A percentile compares a stretch with the other conserved stretches of the same genome.
Conservation (phyloP, 2,113 vertebrate species). For the Bufo bufo region DNA sequence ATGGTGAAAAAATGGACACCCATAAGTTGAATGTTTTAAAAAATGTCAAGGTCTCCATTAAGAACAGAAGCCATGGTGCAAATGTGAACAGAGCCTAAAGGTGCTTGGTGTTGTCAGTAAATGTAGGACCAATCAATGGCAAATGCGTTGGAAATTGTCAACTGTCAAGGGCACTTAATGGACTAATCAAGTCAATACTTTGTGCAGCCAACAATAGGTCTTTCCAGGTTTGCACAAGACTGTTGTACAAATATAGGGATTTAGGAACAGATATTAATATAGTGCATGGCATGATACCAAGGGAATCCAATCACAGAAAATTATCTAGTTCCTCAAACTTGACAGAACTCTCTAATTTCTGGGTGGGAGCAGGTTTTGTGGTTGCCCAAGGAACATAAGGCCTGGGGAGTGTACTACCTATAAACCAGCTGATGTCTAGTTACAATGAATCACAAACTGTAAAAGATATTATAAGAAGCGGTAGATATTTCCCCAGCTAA, state of each 20-base stretch:
- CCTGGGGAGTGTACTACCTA: neutral
- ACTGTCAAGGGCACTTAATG: neutral
- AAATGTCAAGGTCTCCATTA: neutral
- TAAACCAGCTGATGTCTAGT: neutral
- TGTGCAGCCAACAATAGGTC: neutral
- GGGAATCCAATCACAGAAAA: neutral
- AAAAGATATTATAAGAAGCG: neutral
- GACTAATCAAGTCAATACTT: neutral
- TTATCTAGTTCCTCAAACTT: neutral
- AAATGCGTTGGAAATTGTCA: neutral
- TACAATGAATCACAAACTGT: neutral
- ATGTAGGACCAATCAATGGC: neutral
- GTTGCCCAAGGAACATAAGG: neutral
- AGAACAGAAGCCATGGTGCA: neutral
- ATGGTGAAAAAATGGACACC: too few species aligned
- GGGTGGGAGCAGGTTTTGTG: neutral
- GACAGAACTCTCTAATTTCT: neutral
- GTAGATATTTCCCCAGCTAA: constrained; percentile 25
- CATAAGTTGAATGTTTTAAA: too few species aligned
- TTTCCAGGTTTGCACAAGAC: neutral
- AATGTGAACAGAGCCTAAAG: neutral
- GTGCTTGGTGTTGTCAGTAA: neutral
- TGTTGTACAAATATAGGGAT: neutral
- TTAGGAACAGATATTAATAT: neutral
- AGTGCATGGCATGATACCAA: neutral